Evolutionary conservation across 2,888 invertebrate genomes (phyloP), one percentile per base, ranked within the genome.

Genomic region (Pseudococcus longispinus): DNA sequence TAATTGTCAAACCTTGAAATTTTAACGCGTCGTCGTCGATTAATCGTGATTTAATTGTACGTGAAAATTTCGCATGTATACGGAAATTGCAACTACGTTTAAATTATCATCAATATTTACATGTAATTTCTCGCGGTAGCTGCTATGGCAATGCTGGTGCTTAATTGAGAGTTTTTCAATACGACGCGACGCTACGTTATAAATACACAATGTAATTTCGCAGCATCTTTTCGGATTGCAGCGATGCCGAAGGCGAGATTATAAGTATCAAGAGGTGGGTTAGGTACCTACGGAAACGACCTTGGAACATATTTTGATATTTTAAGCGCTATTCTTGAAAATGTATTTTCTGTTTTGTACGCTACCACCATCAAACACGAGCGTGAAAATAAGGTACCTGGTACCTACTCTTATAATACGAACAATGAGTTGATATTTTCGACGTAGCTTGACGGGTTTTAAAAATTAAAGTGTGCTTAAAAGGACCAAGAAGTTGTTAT

Each of bases 391-490:
- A 60, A 29, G 32, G 8, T 37, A 37, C 37, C 2, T 37, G 9
- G 37, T 8, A 8, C 9, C 8, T 5, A 37, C 2, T 37, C 5
- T 37, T 8, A 37, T 26, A 20, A 70, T 6, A 6, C 15, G 70
- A 70, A 70, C 70, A 70, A 70, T 60, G 23, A 60, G 23, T 29
- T 15, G 70, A 29, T 70, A 70, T 70, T 70, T 29, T 70, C 70
- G 32, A 70, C 15, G 13, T 1, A 1, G 29, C 29, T 70, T 13
- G 6, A 18, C 29, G 70, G 70, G 29, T 29, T 70, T 70, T 29
- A 70, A 29, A 70, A 70, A 70, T 70, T 70, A 2, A 65, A 65
- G 65, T 65, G 65, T n/a, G 15, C 55, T 55, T 55, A 60, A 60
- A 55, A 60, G 23, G 60, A 60, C 11, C 23, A 23, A 60, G 51